Conservation (phyloP, 2,797 vertebrate genomes). For the Pseudomugil tenellus region DNA sequence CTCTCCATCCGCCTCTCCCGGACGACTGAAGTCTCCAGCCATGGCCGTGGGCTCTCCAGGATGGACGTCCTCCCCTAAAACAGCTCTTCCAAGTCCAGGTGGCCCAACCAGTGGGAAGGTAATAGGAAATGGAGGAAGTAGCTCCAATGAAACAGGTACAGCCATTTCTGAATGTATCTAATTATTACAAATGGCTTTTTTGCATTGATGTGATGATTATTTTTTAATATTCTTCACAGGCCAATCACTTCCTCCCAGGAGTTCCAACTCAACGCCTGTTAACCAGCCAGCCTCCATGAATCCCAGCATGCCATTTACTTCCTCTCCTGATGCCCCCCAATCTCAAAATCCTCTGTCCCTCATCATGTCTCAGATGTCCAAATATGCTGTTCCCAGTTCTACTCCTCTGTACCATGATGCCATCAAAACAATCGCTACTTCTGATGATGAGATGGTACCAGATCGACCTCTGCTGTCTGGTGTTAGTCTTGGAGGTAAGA, state of each 20-base stretch:
- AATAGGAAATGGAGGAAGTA: constrained; percentile 78
- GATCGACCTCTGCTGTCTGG: constrained; percentile 92
- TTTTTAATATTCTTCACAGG: constrained; percentile 62
- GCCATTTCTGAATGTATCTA: background rate
- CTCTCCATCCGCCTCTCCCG: constrained; percentile 91
- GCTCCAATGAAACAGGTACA: constrained; percentile 89
- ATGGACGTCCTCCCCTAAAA: constrained; percentile 90
- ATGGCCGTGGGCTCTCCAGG: constrained; percentile 92
- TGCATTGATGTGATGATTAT: constrained; percentile 14
- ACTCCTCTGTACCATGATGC: constrained; percentile 98
- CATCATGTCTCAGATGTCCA: constrained; percentile 99
- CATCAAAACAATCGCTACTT: constrained; percentile 98
- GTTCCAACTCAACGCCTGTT: constrained; percentile 88
- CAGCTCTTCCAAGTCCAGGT: constrained; percentile 91
- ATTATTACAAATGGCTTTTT: background rate
- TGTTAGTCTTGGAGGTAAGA: constrained; percentile 89
- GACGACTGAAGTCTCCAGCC: constrained; percentile 91
- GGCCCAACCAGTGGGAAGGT: constrained; percentile 81
- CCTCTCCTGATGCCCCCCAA: constrained; percentile 88
- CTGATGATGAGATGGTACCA: constrained; percentile 93
- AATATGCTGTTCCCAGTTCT: constrained; percentile 97
- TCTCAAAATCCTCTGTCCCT: constrained; percentile 96
- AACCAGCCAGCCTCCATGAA: constrained; percentile 88
- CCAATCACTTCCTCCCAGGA: constrained; percentile 85
- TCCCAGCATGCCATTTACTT: constrained; percentile 89